A percentile compares a stretch with the other conserved stretches of the same genome.
These are phyloP conservation scores for Riparia riparia DNA, from an alignment of 2,113 vertebrate species.

Conservation along the genomic window DNA sequence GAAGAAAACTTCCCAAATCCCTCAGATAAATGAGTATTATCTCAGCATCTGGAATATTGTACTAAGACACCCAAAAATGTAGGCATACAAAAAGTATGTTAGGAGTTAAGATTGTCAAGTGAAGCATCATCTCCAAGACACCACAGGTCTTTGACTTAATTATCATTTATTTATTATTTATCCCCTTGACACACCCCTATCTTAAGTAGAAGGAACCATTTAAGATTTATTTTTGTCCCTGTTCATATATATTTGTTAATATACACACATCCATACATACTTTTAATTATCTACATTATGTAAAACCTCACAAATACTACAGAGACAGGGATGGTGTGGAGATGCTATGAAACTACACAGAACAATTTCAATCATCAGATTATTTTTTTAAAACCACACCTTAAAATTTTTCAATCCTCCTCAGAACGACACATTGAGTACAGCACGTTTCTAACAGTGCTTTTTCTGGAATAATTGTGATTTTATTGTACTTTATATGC, in stretches of 20 bases:
- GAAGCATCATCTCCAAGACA: neutral
- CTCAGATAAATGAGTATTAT: neutral
- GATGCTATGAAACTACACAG: neutral
- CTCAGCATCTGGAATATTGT: neutral
- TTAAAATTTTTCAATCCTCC: neutral
- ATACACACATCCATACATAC: neutral
- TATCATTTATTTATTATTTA: neutral
- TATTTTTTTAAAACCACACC: neutral
- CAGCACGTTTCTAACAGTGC: neutral
- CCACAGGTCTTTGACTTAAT: neutral
- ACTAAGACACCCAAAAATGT: neutral
- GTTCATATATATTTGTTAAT: neutral
- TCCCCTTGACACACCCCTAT: no score
- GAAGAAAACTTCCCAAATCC: neutral
- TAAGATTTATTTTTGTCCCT: neutral
- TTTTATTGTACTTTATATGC: constrained; percentile 18
- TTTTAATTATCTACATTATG: fast-evolving
- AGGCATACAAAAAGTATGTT: fast-evolving
- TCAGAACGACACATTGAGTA: neutral
- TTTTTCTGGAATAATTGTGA: neutral
- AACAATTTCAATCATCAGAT: neutral
- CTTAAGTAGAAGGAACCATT: neutral
- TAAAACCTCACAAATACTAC: neutral
- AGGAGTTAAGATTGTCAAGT: neutral
- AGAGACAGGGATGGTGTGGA: fast-evolving